phyloP scores from a whole-genome alignment of 2,888 invertebrate genomes.

The Alitta virens region DNA sequence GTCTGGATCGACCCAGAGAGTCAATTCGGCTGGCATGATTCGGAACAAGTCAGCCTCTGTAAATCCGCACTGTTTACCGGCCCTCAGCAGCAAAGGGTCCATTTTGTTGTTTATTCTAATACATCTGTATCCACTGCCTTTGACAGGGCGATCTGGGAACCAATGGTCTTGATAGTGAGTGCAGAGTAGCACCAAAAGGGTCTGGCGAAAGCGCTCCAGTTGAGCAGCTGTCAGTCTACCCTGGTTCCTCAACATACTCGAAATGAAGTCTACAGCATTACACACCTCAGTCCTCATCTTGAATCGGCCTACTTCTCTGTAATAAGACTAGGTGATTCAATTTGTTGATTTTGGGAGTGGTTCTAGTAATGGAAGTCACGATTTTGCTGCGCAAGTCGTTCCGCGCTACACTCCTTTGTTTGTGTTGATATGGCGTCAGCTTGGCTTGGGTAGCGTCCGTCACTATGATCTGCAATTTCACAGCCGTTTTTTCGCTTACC shows the following conservation, averaged over 20 bases:
- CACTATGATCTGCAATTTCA: too few relatives aligned
- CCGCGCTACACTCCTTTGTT: too few relatives aligned
- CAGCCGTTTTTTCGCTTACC: too few relatives aligned
- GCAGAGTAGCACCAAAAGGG: conserved; percentile 29
- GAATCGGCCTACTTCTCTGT: background rate
- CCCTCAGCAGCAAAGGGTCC: conserved; percentile 68
- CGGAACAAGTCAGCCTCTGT: conserved; percentile 62
- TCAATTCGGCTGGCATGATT: conserved; percentile 69
- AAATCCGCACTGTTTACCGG: conserved; percentile 67
- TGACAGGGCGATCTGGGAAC: conserved; percentile 72
- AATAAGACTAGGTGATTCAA: too few relatives aligned
- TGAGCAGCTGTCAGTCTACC: background rate
- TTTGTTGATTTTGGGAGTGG: too few relatives aligned
- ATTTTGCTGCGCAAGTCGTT: too few relatives aligned
- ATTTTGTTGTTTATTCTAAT: conserved; percentile 71
- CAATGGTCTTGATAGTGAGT: conserved; percentile 68
- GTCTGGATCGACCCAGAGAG: conserved; percentile 75
- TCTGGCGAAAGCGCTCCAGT: conserved; percentile 23
- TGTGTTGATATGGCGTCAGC: too few relatives aligned
- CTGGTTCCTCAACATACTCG: conserved; percentile 22
- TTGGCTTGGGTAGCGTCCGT: too few relatives aligned
- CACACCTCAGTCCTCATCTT: conserved; percentile 49
- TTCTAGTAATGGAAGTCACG: too few relatives aligned
- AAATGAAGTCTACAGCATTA: conserved; percentile 31
- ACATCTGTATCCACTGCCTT: conserved; percentile 72